phyloP scores from a whole-genome alignment of 1,140 invertebrate species.

The Rhyacophila brunnea region DNA sequence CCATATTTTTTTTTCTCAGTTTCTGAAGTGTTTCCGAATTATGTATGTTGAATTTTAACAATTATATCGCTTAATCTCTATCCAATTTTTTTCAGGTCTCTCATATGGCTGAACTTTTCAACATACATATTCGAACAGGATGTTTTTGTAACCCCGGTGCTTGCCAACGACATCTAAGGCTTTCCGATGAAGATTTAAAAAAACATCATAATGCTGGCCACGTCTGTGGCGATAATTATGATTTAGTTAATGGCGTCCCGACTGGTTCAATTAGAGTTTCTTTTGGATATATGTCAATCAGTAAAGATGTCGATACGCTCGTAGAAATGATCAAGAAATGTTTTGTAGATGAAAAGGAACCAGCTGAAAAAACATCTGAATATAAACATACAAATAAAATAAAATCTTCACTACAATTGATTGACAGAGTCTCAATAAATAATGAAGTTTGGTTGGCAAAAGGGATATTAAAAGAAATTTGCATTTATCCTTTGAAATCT shows the following conservation, averaged over 20 bases:
- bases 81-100: conserved; percentile 66
- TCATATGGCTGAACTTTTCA: conserved; percentile 83
- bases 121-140: conserved; percentile 85
- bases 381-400: too few species aligned
- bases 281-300: conserved; percentile 88
- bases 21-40: too few species aligned
- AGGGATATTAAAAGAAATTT: conserved; percentile 61
- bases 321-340: conserved; percentile 73
- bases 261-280: conserved; percentile 91
- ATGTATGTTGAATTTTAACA: too few species aligned
- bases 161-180: conserved; percentile 78
- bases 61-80: conserved; percentile 11
- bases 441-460: conserved; percentile 23
- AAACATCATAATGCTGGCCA: conserved; percentile 84
- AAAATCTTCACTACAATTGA: too few species aligned
- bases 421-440: too few species aligned
- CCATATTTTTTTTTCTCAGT: too few species aligned
- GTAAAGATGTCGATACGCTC: conserved; percentile 69
- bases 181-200: conserved; percentile 69
- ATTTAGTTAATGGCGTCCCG: conserved; percentile 85
- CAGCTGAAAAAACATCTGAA: conserved; percentile 7
- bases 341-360: conserved; percentile 51
- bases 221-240: conserved; percentile 86
- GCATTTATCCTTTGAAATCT: conserved; percentile 93
- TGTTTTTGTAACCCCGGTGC: conserved; percentile 97